phyloP scores from a whole-genome alignment of 2,113 vertebrate species.

The Edolisoma coerulescens region DNA sequence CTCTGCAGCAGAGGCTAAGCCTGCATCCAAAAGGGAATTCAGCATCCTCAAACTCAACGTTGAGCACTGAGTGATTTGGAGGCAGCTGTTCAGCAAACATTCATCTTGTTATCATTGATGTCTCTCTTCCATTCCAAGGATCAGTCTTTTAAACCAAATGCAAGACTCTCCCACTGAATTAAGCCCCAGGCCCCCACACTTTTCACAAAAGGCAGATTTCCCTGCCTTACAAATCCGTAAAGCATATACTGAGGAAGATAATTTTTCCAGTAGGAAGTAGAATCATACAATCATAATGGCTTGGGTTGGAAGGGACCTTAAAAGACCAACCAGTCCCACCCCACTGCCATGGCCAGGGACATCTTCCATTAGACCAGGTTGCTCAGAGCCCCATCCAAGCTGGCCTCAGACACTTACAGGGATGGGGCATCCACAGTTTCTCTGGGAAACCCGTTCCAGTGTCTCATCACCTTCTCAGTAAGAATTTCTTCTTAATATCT shows the following conservation, averaged over 20 bases:
- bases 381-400: background rate
- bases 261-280: background rate
- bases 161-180: background rate
- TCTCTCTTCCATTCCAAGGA: background rate
- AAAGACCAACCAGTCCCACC: background rate
- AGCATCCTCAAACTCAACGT: background rate
- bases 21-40: background rate
- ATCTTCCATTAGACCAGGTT: background rate
- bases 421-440: background rate
- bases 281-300: background rate
- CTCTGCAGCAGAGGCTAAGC: background rate
- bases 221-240: background rate
- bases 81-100: background rate
- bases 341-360: background rate
- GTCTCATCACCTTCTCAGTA: background rate
- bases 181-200: background rate
- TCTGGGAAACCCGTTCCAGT: background rate
- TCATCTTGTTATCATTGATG: background rate
- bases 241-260: background rate
- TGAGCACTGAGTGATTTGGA: background rate
- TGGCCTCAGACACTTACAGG: no score
- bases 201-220: background rate
- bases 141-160: background rate
- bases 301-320: background rate
- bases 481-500: background rate